phyloP scores from a whole-genome alignment of 2,797 vertebrate species.

The Vespertilio murinus region DNA sequence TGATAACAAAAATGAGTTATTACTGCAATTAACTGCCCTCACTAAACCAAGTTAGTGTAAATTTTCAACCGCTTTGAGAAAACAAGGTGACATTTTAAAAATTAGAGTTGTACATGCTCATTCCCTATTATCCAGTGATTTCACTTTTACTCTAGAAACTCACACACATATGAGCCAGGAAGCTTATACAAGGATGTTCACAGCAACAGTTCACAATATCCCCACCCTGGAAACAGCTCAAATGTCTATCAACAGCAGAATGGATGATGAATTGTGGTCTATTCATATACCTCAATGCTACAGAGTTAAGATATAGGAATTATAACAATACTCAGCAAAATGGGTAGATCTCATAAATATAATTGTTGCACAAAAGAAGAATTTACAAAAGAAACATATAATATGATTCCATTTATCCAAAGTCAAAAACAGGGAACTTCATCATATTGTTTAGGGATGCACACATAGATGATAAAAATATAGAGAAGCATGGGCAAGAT shows the following conservation, averaged over 20 bases:
- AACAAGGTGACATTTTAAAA: slow-evolving; percentile 2
- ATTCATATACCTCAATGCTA: not conserved
- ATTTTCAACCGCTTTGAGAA: not conserved
- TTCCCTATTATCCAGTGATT: not conserved
- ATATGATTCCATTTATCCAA: not conserved
- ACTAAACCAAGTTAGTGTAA: not conserved
- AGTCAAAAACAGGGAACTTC: not conserved
- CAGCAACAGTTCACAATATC: not conserved
- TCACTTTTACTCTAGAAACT: not conserved
- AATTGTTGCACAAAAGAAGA: not conserved
- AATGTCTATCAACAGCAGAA: not conserved
- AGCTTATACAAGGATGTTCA: not conserved
- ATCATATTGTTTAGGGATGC: not conserved
- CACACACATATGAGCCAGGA: not conserved
- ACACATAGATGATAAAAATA: not conserved
- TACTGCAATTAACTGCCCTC: not conserved
- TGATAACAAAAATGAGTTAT: not conserved
- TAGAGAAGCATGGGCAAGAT: not conserved
- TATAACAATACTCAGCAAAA: not conserved
- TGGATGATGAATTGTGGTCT: not conserved
- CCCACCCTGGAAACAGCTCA: not conserved
- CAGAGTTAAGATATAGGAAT: not conserved
- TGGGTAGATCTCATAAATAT: not conserved
- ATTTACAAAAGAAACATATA: slow-evolving; percentile 33
- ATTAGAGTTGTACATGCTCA: not conserved